Evolutionary conservation across 2,797 vertebrate genomes (phyloP), one percentile per base, ranked within the genome.

Genomic region (Sphenodon punctatus): DNA sequence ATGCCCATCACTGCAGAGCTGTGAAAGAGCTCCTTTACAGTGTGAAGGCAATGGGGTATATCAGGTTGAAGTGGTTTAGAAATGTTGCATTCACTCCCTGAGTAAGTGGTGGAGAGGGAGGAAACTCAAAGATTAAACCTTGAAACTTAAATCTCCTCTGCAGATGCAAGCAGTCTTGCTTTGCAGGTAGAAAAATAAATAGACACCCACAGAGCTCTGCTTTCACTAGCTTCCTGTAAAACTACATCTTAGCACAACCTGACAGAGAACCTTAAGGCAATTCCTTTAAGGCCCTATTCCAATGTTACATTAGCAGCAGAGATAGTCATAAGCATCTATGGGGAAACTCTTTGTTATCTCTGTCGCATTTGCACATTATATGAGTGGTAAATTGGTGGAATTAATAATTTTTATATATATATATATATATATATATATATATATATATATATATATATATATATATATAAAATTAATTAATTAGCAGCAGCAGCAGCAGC

Each of bases 141-240:
- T 75, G 87, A 84, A 89, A 89, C 55, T 80, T 13, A 56, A 77
- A 90, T 66, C 60, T 64, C 20, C 20, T 25, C 25, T 55, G 53
- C 32, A 19, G 41, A 41, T 30, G 32, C 10, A 25, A 4, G 39
- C 55, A 84, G 45, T n/a, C 56, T 49, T n/a, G 77, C 56, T 64
- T 71, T 78, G 74, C 77, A 69, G 77, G 69, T 32, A 15, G n/a
- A 46, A 72, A 88, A 84, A 8, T 87, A 89, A 89, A 86, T 77
- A 32, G 27, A 56, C 63, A 43, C 4, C 55, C 20, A 0, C 46
- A 16, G 22, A 6, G 55, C 59, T 76, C 48, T n/a, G 59, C 3
- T 16, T 58, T 25, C 67, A 1, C 43, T 19, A 36, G 8, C 48
- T 70, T 34, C 59, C 23, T 48, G 67, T 67, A 19, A 69, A 36